These are phyloP conservation scores for Acanthurus lineatus DNA, from an alignment of 2,797 vertebrate genomes.

Conservation along the genomic window DNA sequence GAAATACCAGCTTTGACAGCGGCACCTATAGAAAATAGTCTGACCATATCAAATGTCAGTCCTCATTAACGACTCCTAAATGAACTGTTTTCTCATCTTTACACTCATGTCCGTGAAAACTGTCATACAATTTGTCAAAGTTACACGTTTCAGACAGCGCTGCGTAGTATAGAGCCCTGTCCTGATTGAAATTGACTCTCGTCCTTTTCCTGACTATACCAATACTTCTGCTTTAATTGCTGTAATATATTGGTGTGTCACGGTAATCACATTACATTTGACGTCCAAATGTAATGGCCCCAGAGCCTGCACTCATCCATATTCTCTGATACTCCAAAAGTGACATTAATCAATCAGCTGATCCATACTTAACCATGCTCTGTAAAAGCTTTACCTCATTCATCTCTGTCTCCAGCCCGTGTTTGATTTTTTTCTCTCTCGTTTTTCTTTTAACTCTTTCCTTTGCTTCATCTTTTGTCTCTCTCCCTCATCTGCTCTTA, in stretches of 20 bases:
- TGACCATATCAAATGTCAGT: conserved; percentile 30
- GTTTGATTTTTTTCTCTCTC: conserved; percentile 1
- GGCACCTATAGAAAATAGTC: conserved; percentile 35
- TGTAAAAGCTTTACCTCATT: conserved; percentile 44
- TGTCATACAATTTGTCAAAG: conserved; percentile 65
- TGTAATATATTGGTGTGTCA: conserved; percentile 80
- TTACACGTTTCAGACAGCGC: conserved; percentile 48
- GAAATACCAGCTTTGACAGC: conserved; percentile 32
- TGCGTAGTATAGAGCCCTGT: conserved; percentile 33
- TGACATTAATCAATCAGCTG: conserved; percentile 76
- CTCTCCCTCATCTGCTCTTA: conserved; percentile 2
- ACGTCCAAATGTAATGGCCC: conserved; percentile 74
- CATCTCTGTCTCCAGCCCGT: conserved; percentile 41
- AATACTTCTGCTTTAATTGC: conserved; percentile 80
- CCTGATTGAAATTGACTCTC: conserved; percentile 80
- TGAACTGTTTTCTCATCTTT: conserved; percentile 45
- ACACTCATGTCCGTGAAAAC: conserved; percentile 39
- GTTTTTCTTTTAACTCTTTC: conserved; percentile 1
- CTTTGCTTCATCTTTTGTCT: conserved; percentile 3
- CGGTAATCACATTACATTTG: conserved; percentile 80
- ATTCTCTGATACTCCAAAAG: conserved; percentile 69
- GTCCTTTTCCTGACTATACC: conserved; percentile 72
- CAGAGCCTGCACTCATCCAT: conserved; percentile 69
- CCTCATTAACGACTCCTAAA: conserved; percentile 40
- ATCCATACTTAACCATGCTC: conserved; percentile 73